Evolutionary conservation across 2,888 invertebrate species (phyloP).

Genomic region (Cyaniris semiargus): DNA sequence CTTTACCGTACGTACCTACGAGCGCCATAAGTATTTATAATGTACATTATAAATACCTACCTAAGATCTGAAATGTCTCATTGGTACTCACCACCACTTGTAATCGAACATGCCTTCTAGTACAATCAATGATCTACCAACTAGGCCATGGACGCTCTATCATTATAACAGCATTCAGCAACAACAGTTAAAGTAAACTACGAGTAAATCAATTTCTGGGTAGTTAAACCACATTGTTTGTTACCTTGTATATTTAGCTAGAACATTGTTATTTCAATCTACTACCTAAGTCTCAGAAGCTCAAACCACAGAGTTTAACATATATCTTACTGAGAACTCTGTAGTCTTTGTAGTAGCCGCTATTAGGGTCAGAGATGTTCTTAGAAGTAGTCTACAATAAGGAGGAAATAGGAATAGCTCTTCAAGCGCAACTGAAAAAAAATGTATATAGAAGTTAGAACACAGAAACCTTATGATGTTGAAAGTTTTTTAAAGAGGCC

Average conservation of each 20-base stretch:
- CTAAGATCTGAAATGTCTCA: no score
- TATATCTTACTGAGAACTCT: neutral
- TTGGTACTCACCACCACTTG: no score
- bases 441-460: no score
- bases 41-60: no score
- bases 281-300: neutral
- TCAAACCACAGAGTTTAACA: neutral
- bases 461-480: no score
- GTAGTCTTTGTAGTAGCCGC: neutral
- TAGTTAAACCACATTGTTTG: neutral
- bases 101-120: no score
- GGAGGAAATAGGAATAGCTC: no score
- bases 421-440: no score
- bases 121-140: no score
- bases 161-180: neutral
- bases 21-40: no score
- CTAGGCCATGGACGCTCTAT: no score
- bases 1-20: no score
- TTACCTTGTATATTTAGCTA: neutral
- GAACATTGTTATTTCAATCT: neutral
- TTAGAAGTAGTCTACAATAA: neutral
- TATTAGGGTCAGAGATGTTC: neutral
- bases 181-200: neutral
- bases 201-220: neutral
- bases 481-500: neutral